A percentile compares a stretch with the other conserved stretches of the same genome.
These are phyloP conservation scores for Mormyrops attenuatus DNA, from an alignment of 2,797 vertebrate species.

Conservation along the genomic window DNA sequence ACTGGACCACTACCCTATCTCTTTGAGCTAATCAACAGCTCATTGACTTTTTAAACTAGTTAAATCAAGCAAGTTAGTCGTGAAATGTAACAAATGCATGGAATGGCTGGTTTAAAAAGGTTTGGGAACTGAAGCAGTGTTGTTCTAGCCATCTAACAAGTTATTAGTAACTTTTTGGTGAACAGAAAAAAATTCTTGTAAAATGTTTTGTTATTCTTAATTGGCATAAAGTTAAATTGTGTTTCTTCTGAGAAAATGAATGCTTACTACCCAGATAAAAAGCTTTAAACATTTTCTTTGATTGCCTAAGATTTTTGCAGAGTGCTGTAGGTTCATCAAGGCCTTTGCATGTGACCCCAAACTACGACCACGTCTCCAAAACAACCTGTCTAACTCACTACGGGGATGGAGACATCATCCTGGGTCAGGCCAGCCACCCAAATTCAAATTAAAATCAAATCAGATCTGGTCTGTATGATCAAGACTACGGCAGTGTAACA, in stretches of 20 bases:
- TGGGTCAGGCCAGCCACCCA: neutral
- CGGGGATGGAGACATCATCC: neutral
- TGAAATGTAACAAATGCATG: neutral
- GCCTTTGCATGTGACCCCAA: neutral
- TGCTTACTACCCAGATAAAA: neutral
- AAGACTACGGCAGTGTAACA: neutral
- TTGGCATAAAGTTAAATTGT: neutral
- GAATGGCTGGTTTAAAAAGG: neutral
- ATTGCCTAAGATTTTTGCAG: neutral
- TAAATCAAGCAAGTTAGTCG: neutral
- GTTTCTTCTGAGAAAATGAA: neutral
- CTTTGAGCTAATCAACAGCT: neutral
- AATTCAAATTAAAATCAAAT: neutral
- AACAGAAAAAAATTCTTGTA: neutral
- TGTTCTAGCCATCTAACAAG: neutral
- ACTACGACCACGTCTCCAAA: neutral
- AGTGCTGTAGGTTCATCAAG: neutral
- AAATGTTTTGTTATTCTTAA: neutral
- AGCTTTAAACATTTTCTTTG: neutral
- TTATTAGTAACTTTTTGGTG: neutral
- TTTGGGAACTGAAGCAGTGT: neutral
- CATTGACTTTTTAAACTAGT: neutral
- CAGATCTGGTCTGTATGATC: neutral
- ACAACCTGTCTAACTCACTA: neutral
- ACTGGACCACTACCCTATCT: neutral